Percentiles rank a stretch among this genome's conserved stretches.
These are phyloP conservation scores for Ictalurus punctatus DNA, from an alignment of 2,113 vertebrate genomes.

Conservation along the genomic window DNA sequence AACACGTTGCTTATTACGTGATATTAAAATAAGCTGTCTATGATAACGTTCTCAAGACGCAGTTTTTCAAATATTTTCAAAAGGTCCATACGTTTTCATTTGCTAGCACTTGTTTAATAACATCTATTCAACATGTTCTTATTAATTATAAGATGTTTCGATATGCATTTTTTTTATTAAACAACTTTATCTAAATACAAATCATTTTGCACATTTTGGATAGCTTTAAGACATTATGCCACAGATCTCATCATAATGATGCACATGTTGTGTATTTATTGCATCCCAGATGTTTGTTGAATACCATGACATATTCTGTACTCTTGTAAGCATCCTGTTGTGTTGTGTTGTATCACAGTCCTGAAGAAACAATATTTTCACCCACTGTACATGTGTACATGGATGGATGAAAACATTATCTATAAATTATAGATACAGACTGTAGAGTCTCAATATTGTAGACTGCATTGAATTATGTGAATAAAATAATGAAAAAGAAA, in stretches of 20 bases:
- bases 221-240: no score
- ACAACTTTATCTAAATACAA: no score
- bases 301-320: not conserved
- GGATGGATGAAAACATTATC: not conserved
- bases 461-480: not conserved
- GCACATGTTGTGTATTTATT: no score
- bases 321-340: not conserved
- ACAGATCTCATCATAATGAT: no score
- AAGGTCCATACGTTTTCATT: no score
- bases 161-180: no score
- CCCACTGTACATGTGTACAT: not conserved
- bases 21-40: not conserved
- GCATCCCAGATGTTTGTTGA: not conserved
- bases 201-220: no score
- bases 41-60: no score
- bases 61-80: no score
- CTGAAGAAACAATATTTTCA: not conserved
- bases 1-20: not conserved
- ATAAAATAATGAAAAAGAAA: not conserved
- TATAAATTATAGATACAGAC: not conserved
- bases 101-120: no score
- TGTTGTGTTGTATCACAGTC: not conserved
- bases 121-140: no score
- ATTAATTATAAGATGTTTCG: no score
- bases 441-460: not conserved